Evolutionary conservation across 2,888 invertebrate species (phyloP), one percentile per base, ranked within the genome.

Genomic region (Syritta pipiens): DNA sequence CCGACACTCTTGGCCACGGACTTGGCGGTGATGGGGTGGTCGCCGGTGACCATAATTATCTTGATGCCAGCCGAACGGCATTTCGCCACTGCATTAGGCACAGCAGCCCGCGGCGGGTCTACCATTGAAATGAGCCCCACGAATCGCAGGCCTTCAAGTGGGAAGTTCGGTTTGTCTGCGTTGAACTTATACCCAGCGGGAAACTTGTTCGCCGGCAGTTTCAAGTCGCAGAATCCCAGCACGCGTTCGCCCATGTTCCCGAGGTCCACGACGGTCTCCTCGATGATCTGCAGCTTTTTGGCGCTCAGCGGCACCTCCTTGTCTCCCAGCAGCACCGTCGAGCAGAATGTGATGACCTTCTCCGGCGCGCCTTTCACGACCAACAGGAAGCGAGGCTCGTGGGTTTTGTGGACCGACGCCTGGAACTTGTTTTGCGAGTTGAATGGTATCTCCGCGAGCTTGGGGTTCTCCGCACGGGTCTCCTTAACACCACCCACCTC

Each of bases 341-440:
- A 92, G 90, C 95, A 95, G 53, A 94, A 91, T 88, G 96, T 96
- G 84, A 98, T 88, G 84, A 98, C 96, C 84, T 96, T 91, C 89
- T 98, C 97, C 0, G 98, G 96, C 76, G 96, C 96, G 35, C 97
- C 97, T 93, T 97, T 97, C 97, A 97, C 97, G 28, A 93, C 96
- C 85, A 94, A 91, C 84, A 96, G 88, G 85, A 96, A 94, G 63
- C 96, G 91, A 4, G 94, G 91, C 86, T 96, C 96, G 85, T 96
- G 95, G 82, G 94, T 94, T 86, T 97, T 96, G 88, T 97, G 97
- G 82, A 97, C 90, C 3, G 97, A 97, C 84, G 97, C 93, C 89
- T 96, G 95, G 87, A 94, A 96, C 88, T 96, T 96, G 90, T 96
- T 96, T 81, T 95, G 95, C 0, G 96, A 96, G 89, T 96, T 96